Percentiles rank a stretch among this genome's conserved stretches.
These are phyloP conservation scores for Galerucella pusilla DNA, from an alignment of 2,888 invertebrate genomes.

Conservation along the genomic window DNA sequence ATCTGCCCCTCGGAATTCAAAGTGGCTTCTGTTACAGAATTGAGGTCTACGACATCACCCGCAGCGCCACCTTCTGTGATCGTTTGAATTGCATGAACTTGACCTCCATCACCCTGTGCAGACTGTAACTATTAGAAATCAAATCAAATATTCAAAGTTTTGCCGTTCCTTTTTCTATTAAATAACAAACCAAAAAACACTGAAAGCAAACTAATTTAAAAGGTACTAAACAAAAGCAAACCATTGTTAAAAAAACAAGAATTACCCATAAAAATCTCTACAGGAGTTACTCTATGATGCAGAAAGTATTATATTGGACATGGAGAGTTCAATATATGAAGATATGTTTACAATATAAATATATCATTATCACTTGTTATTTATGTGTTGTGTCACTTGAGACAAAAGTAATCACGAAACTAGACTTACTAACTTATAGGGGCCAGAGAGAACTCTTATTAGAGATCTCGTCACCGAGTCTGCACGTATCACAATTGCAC, in stretches of 20 bases:
- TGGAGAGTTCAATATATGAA: too few relatives aligned
- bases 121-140: conserved; percentile 70
- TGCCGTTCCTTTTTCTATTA: conserved; percentile 27
- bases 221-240: conserved; percentile 1
- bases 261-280: background rate
- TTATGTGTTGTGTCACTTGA: too few relatives aligned
- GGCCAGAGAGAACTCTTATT: too few relatives aligned
- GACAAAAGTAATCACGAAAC: too few relatives aligned
- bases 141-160: conserved; percentile 37
- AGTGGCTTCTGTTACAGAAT: conserved; percentile 89
- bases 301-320: too few relatives aligned
- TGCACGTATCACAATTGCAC: too few relatives aligned
- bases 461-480: too few relatives aligned
- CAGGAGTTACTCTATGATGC: too few relatives aligned
- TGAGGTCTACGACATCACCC: conserved; percentile 88
- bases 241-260: background rate
- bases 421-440: too few relatives aligned
- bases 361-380: too few relatives aligned
- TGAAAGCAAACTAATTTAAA: conserved; percentile 15
- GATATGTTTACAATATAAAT: too few relatives aligned
- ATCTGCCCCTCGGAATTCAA: conserved; percentile 94
- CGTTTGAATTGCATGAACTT: conserved; percentile 76
- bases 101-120: conserved; percentile 70
- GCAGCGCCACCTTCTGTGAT: conserved; percentile 81
- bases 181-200: conserved; percentile 43